A percentile compares a stretch with the other conserved stretches of the same genome.
phyloP scores from a whole-genome alignment of 1,140 invertebrate species.

The Harpegnathos saltator region DNA sequence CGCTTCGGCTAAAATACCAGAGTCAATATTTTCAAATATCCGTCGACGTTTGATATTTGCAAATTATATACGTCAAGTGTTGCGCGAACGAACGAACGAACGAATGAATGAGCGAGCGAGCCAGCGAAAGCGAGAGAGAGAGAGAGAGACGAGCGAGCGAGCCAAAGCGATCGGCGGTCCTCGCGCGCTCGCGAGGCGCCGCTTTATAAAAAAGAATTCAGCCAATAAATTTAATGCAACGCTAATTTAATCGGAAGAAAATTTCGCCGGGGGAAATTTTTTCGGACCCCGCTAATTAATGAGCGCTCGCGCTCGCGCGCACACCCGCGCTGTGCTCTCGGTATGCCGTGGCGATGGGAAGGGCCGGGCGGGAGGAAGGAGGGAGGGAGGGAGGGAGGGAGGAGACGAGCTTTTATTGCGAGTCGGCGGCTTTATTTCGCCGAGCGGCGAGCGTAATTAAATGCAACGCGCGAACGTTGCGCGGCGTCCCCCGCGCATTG shows the following conservation, averaged over 20 bases:
- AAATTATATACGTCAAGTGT: conserved; percentile 63
- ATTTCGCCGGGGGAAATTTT: conserved; percentile 64
- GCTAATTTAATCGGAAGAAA: conserved; percentile 71
- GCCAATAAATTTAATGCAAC: conserved; percentile 72
- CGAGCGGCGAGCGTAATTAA: conserved; percentile 48
- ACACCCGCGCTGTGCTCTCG: too few species aligned
- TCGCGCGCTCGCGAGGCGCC: neutral
- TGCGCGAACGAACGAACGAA: neutral
- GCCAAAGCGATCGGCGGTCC: conserved; percentile 7
- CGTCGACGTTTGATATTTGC: conserved; percentile 66
- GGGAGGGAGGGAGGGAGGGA: too few species aligned
- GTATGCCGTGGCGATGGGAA: too few species aligned
- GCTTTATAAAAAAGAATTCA: conserved; percentile 67
- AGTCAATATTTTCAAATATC: conserved; percentile 62
- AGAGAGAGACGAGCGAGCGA: neutral
- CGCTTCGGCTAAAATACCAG: conserved; percentile 59
- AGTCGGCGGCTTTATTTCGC: conserved; percentile 33
- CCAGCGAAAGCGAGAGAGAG: neutral
- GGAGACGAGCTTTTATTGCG: conserved; percentile 25
- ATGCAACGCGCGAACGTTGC: conserved; percentile 47
- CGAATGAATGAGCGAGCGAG: neutral
- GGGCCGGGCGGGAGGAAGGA: too few species aligned
- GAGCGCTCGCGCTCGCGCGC: conserved; percentile 4
- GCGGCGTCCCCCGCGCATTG: conserved; percentile 4
- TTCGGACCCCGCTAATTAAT: conserved; percentile 64